A percentile compares a stretch with the other conserved stretches of the same genome.
Evolutionary conservation across 2,113 vertebrate genomes (phyloP).

Genomic region (Chlamydotis undulata): DNA sequence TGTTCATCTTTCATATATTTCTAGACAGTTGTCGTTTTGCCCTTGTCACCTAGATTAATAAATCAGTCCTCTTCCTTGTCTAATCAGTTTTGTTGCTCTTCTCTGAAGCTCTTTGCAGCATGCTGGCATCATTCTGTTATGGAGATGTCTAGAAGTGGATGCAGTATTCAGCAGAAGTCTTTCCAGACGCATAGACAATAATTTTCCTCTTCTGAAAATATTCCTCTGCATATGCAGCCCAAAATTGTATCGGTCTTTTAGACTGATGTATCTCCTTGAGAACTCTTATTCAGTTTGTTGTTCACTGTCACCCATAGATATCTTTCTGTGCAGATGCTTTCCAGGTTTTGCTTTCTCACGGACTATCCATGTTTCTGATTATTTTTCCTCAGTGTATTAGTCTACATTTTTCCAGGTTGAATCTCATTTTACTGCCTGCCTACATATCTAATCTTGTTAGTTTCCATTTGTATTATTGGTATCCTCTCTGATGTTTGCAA

Average conservation of each 20-base stretch:
- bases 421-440: slow-evolving; percentile 52
- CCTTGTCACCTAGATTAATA: background rate
- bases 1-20: background rate
- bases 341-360: slow-evolving; percentile 18
- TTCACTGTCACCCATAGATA: background rate
- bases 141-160: background rate
- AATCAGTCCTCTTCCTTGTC: background rate
- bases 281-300: background rate
- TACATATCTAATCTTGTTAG: slow-evolving; percentile 49
- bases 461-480: slow-evolving; percentile 38
- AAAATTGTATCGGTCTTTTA: background rate
- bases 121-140: background rate
- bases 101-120: background rate
- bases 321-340: slow-evolving; percentile 15
- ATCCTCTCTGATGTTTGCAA: slow-evolving; percentile 30
- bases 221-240: background rate
- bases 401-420: slow-evolving; percentile 19
- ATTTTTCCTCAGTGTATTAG: slow-evolving; percentile 33
- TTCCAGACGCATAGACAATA: background rate
- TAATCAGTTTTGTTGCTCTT: background rate
- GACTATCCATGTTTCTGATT: slow-evolving; percentile 31
- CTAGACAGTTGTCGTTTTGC: background rate
- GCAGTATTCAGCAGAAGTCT: background rate
- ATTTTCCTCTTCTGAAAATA: slow-evolving; percentile 15
- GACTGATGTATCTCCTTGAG: background rate